These are phyloP conservation scores for Aphodius granarius DNA, from an alignment of 2,888 invertebrate species.

Conservation along the genomic window DNA sequence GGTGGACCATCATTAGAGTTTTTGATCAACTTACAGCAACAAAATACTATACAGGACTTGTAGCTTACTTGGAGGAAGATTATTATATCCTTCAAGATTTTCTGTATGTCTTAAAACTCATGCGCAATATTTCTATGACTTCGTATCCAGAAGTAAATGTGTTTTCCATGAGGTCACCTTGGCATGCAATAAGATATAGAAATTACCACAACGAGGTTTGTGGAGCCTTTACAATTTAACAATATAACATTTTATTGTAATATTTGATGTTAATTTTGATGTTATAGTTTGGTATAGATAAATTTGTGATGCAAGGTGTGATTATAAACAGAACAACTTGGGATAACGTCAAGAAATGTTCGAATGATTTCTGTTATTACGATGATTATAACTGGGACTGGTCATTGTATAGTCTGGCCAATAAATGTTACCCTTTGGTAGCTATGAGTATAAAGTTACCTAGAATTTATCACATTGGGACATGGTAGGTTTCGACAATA, in stretches of 20 bases:
- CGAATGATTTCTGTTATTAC: not conserved
- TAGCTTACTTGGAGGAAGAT: constrained; percentile 65
- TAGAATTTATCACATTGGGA: not conserved
- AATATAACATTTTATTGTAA: not conserved
- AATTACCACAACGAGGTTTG: not conserved
- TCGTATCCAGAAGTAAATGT: not conserved
- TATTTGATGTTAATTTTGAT: not conserved
- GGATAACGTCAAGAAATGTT: not conserved
- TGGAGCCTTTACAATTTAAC: too few species aligned
- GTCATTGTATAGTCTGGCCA: not conserved
- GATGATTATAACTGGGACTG: not conserved
- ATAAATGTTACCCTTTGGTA: not conserved
- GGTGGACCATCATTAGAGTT: constrained; percentile 64
- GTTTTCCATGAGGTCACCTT: not conserved
- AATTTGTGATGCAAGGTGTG: not conserved
- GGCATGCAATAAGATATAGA: not conserved
- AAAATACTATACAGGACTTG: constrained; percentile 50
- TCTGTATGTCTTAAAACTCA: constrained; percentile 55
- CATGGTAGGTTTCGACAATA: not conserved
- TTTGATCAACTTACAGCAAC: constrained; percentile 57
- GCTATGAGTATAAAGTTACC: not conserved
- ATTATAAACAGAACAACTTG: not conserved
- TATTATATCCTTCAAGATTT: constrained; percentile 64
- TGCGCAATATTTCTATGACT: constrained; percentile 35
- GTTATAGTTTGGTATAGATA: not conserved